Percentiles rank a stretch among this genome's conserved stretches.
Evolutionary conservation across 92 coral and sea anemone species (phyloP).

Genomic region (Palythoa grandiflora): DNA sequence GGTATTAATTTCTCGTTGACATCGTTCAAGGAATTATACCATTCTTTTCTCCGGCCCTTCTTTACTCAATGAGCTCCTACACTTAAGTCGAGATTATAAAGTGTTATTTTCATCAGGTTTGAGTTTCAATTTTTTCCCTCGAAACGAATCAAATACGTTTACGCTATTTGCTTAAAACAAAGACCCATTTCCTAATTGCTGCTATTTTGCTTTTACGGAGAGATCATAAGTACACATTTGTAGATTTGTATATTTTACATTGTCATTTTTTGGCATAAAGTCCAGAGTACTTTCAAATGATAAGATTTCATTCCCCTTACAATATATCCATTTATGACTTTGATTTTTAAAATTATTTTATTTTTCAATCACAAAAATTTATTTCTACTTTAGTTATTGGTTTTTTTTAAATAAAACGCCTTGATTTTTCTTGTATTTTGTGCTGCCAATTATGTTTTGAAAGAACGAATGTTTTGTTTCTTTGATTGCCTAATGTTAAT

Average conservation of each 20-base stretch:
- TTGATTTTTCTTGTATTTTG: neutral
- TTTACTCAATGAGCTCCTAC: neutral
- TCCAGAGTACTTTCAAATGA: neutral
- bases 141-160: neutral
- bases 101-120: neutral
- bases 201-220: neutral
- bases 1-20: neutral
- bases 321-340: neutral
- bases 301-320: neutral
- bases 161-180: slow-evolving; percentile 30
- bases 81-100: slow-evolving; percentile 3
- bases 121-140: slow-evolving; percentile 19
- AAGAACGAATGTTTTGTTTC: neutral
- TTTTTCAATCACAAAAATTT: neutral
- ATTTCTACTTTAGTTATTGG: neutral
- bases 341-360: neutral
- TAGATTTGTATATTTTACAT: neutral
- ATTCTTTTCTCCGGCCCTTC: neutral
- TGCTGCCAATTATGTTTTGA: neutral
- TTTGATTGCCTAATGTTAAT: neutral
- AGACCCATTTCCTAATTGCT: neutral
- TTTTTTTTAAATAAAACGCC: neutral
- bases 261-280: neutral
- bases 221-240: slow-evolving; percentile 17
- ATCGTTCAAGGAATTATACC: neutral